These are phyloP conservation scores for Anabacerthia variegaticeps DNA, from an alignment of 2,797 vertebrate species.

Conservation along the genomic window DNA sequence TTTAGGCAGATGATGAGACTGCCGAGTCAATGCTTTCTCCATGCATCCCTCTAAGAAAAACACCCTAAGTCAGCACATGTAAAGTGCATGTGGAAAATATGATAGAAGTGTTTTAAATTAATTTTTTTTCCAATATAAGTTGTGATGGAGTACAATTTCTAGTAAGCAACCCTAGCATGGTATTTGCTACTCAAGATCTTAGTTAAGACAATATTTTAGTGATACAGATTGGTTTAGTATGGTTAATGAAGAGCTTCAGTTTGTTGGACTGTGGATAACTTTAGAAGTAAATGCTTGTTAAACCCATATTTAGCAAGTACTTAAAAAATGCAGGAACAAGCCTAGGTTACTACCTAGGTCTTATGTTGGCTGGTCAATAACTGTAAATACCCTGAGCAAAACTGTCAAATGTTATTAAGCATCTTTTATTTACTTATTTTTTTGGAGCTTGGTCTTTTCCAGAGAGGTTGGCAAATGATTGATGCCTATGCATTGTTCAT, in stretches of 20 bases:
- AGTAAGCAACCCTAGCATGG: not conserved
- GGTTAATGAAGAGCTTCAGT: not conserved
- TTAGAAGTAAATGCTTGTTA: not conserved
- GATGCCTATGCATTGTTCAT: not conserved
- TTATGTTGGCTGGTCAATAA: not conserved
- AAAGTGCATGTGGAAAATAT: not conserved
- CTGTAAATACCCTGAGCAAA: not conserved
- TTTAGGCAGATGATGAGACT: not conserved
- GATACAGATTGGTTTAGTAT: not conserved
- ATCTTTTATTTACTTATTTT: not conserved
- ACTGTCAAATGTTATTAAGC: not conserved
- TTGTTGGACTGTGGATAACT: not conserved
- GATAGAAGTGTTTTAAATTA: not conserved
- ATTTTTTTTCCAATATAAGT: not conserved
- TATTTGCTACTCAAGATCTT: not conserved
- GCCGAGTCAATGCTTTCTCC: not conserved
- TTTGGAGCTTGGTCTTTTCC: not conserved
- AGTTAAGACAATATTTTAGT: not conserved
- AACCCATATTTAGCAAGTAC: not conserved
- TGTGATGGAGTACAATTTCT: not conserved
- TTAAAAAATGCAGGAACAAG: not conserved
- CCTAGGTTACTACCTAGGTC: not conserved
- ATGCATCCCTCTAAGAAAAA: not conserved
- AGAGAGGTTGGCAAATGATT: fast-evolving
- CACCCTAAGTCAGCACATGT: fast-evolving